Evolutionary conservation across 2,888 invertebrate species (phyloP), one percentile per base, ranked within the genome.

Genomic region (Hypomecis atomaria): DNA sequence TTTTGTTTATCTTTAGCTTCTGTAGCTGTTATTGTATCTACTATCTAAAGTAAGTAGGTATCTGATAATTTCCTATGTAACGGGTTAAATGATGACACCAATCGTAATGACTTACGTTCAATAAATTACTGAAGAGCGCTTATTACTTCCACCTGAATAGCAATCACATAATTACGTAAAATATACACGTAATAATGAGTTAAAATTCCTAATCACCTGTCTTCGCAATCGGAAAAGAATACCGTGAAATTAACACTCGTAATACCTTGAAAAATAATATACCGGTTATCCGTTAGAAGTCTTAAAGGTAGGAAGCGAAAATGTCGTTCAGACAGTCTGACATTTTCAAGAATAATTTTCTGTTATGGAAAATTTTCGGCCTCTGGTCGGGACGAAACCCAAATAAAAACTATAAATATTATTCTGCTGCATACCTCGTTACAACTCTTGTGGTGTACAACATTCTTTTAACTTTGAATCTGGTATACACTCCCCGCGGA

Each of bases 401-500:
- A 0, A 73, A 68, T 10, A 81, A 73, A 76, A 78, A 74, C 62
- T 89, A 88, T 48, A 86, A 78, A 79, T 84, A 74, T 56, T 90
- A 80, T 70, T 84, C 86, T 0, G 66, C 70, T 44, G 0, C 75
- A 6, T 89, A 82, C 55, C 71, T 89, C 0, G 71, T 80, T 23
- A 44, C 78, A 10, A 82, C 79, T 0, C 70, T 84, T 6, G 62
- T 82, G 4, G 50, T 75, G 48, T 90, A 89, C 63, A 83, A 86
- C 53, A 44, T 80, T 23, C 74, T 90, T 23, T 69, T 90, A 6
- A 83, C 86, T 11, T 23, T 89, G 9, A 90, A 87, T 69, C 68
- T 90, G 42, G 53, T 79, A 47, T 86, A 81, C 55, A 87, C 86
- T 0, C 89, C 89, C 0, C 73, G 70, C 36, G 82, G 79, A 73